Conservation (phyloP, 1,140 invertebrate genomes). For the Brachionus rotundiformis region DNA sequence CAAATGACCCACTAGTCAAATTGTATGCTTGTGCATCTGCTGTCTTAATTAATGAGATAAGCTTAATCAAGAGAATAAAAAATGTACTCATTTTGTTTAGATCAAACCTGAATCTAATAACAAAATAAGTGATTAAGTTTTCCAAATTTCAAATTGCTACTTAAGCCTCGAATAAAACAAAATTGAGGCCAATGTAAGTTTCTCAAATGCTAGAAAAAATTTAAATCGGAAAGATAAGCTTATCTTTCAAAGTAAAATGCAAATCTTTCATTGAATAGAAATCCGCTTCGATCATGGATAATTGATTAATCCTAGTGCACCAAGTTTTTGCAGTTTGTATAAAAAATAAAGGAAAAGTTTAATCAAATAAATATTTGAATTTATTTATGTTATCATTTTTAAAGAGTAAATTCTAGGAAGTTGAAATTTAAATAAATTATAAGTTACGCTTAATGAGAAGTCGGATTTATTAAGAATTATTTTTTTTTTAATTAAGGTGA, state of each 20-base stretch:
- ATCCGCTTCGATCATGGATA: constrained; percentile 10
- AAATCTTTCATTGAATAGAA: constrained; percentile 10
- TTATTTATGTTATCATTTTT: not conserved
- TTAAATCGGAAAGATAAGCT: not conserved
- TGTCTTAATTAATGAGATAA: not conserved
- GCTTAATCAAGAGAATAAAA: not conserved
- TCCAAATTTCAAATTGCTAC: not conserved
- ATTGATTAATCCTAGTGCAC: not conserved
- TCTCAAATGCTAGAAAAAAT: not conserved
- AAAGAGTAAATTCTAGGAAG: not conserved
- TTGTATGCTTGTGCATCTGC: not conserved
- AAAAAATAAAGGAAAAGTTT: not conserved
- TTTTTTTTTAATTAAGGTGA: not conserved
- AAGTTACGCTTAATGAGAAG: not conserved
- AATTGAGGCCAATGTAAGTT: not conserved
- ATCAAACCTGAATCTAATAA: not conserved
- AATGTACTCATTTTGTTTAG: not conserved
- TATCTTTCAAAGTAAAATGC: not conserved
- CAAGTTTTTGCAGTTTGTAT: not conserved
- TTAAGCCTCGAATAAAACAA: constrained; percentile 6
- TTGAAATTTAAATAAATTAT: not conserved
- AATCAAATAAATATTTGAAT: not conserved
- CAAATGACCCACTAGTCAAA: constrained; percentile 3
- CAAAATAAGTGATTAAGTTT: not conserved
- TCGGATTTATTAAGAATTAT: not conserved